These are phyloP conservation scores for Coregonus suidteri DNA, from an alignment of 2,797 vertebrate genomes.

Conservation along the genomic window DNA sequence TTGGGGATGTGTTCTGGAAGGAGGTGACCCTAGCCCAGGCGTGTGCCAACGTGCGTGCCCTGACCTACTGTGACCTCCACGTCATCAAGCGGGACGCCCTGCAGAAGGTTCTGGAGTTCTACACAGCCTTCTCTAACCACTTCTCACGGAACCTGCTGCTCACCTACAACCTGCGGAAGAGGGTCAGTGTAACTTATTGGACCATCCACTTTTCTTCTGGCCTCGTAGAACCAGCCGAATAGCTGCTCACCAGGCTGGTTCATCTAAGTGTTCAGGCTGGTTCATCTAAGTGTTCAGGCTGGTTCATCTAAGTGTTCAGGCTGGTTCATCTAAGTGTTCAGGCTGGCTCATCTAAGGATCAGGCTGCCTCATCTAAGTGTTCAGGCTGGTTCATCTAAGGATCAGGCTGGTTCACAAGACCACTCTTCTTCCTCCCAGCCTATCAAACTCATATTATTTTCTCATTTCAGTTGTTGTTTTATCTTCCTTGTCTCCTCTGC, in stretches of 20 bases:
- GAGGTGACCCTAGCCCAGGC: slow-evolving; percentile 94
- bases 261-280: neutral
- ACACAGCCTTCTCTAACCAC: slow-evolving; percentile 96
- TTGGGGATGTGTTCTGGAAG: slow-evolving; percentile 99
- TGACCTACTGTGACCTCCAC: slow-evolving; percentile 98
- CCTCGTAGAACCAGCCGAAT: too few relatives aligned
- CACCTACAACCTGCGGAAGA: slow-evolving; percentile 96
- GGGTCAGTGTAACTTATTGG: slow-evolving; percentile 79
- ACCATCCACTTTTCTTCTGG: neutral
- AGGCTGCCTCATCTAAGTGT: neutral
- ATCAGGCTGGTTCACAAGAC: neutral
- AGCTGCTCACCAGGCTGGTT: too few relatives aligned
- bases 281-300: neutral
- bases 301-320: too few relatives aligned
- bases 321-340: too few relatives aligned
- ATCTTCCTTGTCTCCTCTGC: too few relatives aligned
- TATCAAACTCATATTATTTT: neutral
- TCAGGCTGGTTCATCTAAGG: too few relatives aligned
- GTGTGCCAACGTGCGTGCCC: slow-evolving; percentile 93
- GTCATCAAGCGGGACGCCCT: slow-evolving; percentile 96
- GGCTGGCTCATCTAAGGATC: too few relatives aligned
- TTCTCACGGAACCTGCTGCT: slow-evolving; percentile 98
- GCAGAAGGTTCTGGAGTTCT: slow-evolving; percentile 98
- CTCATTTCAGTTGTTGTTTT: neutral
- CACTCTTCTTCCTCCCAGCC: neutral